phyloP scores from a whole-genome alignment of 2,888 invertebrate genomes.

The Ophion slaviceki region DNA sequence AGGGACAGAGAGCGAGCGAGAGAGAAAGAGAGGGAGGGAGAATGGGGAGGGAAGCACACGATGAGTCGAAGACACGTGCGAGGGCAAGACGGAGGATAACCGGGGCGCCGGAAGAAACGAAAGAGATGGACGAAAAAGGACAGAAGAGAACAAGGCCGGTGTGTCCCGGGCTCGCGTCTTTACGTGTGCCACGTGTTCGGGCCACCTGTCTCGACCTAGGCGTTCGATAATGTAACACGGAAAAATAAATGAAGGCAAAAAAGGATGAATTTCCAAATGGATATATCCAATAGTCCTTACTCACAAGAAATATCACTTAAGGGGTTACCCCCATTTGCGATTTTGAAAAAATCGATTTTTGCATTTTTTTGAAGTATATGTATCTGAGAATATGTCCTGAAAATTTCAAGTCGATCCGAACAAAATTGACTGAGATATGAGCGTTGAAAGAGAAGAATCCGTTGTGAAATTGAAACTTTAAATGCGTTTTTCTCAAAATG shows the following conservation, averaged over 20 bases:
- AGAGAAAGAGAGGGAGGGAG: background rate
- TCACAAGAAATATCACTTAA: too few relatives aligned
- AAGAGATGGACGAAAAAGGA: background rate
- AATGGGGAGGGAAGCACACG: background rate
- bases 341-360: too few relatives aligned
- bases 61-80: slow-evolving; percentile 17
- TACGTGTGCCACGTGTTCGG: slow-evolving; percentile 69
- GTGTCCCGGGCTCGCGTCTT: slow-evolving; percentile 50
- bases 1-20: background rate
- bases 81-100: slow-evolving; percentile 30
- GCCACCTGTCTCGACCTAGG: slow-evolving; percentile 66
- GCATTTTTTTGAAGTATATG: background rate
- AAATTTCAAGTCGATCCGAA: too few relatives aligned
- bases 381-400: background rate
- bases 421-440: too few relatives aligned
- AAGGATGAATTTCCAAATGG: background rate
- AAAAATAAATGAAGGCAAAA: slow-evolving; percentile 19
- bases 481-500: too few relatives aligned
- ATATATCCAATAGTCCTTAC: background rate
- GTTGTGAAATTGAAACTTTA: too few relatives aligned
- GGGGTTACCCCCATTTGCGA: too few relatives aligned
- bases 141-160: slow-evolving; percentile 45
- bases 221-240: slow-evolving; percentile 40
- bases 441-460: too few relatives aligned
- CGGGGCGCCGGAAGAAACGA: slow-evolving; percentile 41